phyloP scores from a whole-genome alignment of 2,797 vertebrate genomes.

The Pseudotriccus pelzelni region DNA sequence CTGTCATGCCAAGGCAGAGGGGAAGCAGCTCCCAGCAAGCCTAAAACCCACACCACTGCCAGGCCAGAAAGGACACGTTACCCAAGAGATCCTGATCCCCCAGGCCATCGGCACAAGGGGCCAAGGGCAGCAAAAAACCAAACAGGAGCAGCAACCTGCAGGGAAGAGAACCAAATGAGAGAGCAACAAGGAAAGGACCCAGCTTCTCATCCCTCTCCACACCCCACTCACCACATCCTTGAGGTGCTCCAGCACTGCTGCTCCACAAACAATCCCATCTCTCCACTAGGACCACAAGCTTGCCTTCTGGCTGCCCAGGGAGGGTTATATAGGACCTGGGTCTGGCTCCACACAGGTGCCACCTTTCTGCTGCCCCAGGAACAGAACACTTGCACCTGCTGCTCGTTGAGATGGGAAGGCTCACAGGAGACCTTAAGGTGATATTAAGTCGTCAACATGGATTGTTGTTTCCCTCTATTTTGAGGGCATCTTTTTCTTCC shows the following conservation, averaged over 20 bases:
- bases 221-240: slow-evolving; percentile 2
- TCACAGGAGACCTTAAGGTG: background rate
- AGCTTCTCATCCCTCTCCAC: fast-evolving
- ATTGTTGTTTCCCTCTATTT: background rate
- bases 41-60: background rate
- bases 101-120: background rate
- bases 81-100: slow-evolving; percentile 27
- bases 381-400: slow-evolving; percentile 2
- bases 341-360: background rate
- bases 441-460: fast-evolving
- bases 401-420: background rate
- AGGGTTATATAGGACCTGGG: background rate
- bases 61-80: background rate
- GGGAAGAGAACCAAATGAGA: background rate
- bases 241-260: background rate
- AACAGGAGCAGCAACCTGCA: slow-evolving; percentile 44
- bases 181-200: fast-evolving
- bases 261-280: fast-evolving
- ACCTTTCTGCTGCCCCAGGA: background rate
- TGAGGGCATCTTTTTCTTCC: background rate
- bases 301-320: fast-evolving
- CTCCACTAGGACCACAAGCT: background rate
- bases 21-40: background rate
- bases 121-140: background rate
- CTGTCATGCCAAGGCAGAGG: fast-evolving